Evolutionary conservation across 1,140 invertebrate genomes (phyloP).

Genomic region (Caenorhabditis latens): DNA sequence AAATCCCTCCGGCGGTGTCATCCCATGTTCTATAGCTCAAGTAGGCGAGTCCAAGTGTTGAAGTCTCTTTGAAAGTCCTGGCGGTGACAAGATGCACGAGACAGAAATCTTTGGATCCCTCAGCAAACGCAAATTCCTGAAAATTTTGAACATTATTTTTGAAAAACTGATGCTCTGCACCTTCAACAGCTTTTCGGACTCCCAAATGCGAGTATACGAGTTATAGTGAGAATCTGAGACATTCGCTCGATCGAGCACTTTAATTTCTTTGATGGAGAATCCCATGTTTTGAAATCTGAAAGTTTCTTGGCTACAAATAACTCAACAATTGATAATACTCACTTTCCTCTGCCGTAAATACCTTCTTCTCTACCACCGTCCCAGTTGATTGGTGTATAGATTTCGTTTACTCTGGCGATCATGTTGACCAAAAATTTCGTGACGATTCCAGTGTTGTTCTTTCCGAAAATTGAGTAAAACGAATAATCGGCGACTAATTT

Average conservation of each 20-base stretch:
- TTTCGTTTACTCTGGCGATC: constrained; percentile 63
- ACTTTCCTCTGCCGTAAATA: constrained; percentile 25
- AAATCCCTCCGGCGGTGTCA: constrained; percentile 54
- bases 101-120: constrained; percentile 57
- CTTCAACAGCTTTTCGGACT: constrained; percentile 9
- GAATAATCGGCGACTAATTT: constrained; percentile 65
- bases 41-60: constrained; percentile 55
- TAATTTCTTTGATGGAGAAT: constrained; percentile 63
- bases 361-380: constrained; percentile 49
- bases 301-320: background rate
- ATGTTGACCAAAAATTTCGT: constrained; percentile 59
- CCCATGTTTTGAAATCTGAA: constrained; percentile 63
- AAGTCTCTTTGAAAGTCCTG: constrained; percentile 39
- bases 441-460: constrained; percentile 51
- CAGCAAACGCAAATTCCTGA: constrained; percentile 56
- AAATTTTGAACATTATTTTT: background rate
- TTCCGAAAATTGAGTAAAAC: constrained; percentile 61
- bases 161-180: background rate
- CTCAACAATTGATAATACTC: background rate
- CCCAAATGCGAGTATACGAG: constrained; percentile 22
- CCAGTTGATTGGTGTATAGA: constrained; percentile 58
- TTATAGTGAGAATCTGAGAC: constrained; percentile 24
- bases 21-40: constrained; percentile 31
- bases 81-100: constrained; percentile 61
- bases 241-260: constrained; percentile 54